These are phyloP conservation scores for Burhinus oedicnemus DNA, from an alignment of 2,113 vertebrate species.

Conservation along the genomic window DNA sequence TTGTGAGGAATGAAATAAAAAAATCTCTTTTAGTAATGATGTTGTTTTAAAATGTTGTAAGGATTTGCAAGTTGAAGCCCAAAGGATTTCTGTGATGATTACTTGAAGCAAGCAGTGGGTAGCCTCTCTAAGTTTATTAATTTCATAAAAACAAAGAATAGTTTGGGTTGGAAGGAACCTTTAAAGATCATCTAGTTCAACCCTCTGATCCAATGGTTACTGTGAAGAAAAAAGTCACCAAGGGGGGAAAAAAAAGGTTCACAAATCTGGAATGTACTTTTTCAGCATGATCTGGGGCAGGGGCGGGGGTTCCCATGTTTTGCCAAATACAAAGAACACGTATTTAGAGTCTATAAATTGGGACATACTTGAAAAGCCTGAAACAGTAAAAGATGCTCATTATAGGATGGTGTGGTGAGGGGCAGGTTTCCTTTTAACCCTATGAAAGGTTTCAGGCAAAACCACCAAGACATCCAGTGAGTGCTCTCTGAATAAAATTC, in stretches of 20 bases:
- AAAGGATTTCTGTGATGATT: neutral
- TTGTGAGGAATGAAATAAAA: slow-evolving; percentile 18
- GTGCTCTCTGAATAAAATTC: neutral
- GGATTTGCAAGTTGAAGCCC: neutral
- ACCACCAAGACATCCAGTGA: neutral
- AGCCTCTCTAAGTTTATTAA: neutral
- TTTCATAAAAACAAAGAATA: neutral
- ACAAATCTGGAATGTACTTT: neutral
- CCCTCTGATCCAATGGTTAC: neutral
- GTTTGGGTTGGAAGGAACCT: neutral
- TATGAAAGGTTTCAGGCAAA: neutral
- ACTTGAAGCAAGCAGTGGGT: neutral
- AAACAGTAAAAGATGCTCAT: neutral
- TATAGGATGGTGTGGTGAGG: neutral
- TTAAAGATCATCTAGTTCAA: neutral
- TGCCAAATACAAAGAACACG: neutral
- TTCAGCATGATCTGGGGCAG: neutral
- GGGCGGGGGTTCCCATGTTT: neutral
- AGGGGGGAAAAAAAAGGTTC: neutral
- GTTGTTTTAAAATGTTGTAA: neutral
- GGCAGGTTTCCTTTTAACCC: neutral
- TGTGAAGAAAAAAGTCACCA: neutral
- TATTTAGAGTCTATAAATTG: neutral
- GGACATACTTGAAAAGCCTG: neutral
- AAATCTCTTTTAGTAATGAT: neutral